A percentile compares a stretch with the other conserved stretches of the same genome.
These are phyloP conservation scores for Candoia aspera DNA, from an alignment of 2,113 vertebrate species.

Conservation along the genomic window DNA sequence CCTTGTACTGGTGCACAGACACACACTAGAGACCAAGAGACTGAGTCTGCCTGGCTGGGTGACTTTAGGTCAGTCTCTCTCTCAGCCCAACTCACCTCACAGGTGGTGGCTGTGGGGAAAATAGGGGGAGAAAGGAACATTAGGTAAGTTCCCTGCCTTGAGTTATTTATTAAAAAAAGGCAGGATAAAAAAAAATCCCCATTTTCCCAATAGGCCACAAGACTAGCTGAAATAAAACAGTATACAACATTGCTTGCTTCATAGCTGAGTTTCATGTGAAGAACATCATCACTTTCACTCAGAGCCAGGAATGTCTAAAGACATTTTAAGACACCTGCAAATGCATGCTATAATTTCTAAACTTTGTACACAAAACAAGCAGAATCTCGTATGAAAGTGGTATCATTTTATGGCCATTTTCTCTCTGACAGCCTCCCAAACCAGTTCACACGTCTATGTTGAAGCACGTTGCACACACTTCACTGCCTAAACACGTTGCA, in stretches of 20 bases:
- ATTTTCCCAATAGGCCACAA: neutral
- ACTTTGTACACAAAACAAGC: neutral
- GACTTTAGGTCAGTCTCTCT: too few species aligned
- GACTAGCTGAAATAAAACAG: neutral
- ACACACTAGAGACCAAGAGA: too few species aligned
- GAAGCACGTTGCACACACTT: neutral
- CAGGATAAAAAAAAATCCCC: too few species aligned
- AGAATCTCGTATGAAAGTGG: neutral
- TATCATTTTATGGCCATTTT: neutral
- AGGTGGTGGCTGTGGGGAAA: too few species aligned
- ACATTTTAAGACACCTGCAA: neutral
- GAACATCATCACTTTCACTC: neutral
- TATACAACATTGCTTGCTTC: neutral
- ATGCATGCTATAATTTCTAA: neutral
- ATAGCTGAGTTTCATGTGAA: too few species aligned
- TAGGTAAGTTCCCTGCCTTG: too few species aligned
- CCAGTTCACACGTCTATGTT: fast-evolving
- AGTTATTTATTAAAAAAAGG: too few species aligned
- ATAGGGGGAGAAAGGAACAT: too few species aligned
- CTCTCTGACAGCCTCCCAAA: neutral
- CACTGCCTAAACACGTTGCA: neutral
- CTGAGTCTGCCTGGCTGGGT: too few species aligned
- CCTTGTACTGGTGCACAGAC: neutral
- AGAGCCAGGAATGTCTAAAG: neutral
- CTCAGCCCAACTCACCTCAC: too few species aligned